These are phyloP conservation scores for Neoscelio sp. DNA, from an alignment of 2,888 invertebrate species.

Conservation along the genomic window DNA sequence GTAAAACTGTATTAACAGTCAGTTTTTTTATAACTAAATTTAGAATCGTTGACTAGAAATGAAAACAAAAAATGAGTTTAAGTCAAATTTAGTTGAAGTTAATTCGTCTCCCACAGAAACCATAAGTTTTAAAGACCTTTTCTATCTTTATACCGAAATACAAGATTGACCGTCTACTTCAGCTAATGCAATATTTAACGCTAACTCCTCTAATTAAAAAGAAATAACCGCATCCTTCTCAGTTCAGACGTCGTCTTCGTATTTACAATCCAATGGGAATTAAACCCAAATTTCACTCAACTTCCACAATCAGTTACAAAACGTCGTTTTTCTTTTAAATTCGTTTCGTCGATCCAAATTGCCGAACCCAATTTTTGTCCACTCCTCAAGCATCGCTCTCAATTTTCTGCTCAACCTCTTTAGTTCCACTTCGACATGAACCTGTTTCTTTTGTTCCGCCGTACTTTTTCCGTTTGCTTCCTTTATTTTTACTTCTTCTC, in stretches of 20 bases:
- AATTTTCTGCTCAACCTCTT: conserved; percentile 60
- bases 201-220: too few relatives aligned
- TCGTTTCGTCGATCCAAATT: conserved; percentile 39
- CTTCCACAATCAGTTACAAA: conserved; percentile 36
- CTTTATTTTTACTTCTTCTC: conserved; percentile 9
- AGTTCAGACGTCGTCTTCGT: background rate
- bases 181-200: too few relatives aligned
- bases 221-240: too few relatives aligned
- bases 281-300: conserved; percentile 16
- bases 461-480: background rate
- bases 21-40: too few relatives aligned
- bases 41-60: too few relatives aligned
- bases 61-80: too few relatives aligned
- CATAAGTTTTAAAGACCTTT: too few relatives aligned
- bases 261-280: conserved; percentile 4
- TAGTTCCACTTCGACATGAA: conserved; percentile 44
- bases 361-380: conserved; percentile 60
- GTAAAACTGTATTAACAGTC: too few relatives aligned
- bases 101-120: too few relatives aligned
- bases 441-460: conserved; percentile 36
- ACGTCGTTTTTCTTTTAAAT: conserved; percentile 29
- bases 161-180: too few relatives aligned
- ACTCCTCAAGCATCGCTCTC: conserved; percentile 52
- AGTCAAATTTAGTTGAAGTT: too few relatives aligned
- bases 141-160: too few relatives aligned